Conservation (phyloP, 2,888 invertebrate species). For the Epinotia nisella region DNA sequence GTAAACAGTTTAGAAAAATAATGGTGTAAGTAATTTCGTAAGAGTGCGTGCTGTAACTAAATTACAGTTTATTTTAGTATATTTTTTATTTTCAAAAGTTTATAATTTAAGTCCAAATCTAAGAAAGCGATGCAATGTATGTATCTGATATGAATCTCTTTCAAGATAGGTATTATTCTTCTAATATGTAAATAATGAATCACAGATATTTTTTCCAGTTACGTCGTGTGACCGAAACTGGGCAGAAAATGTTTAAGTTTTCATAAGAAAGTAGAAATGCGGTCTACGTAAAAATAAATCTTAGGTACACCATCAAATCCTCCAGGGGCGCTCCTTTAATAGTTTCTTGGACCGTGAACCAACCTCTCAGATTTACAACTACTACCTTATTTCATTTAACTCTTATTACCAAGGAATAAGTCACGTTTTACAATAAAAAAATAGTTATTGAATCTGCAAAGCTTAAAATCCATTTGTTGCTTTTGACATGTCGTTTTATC, state of each 20-base stretch:
- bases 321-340: constrained; percentile 67
- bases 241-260: neutral
- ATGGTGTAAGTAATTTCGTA: too few species aligned
- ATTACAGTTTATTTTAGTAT: neutral
- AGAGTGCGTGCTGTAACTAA: neutral
- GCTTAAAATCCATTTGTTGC: constrained; percentile 64
- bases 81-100: neutral
- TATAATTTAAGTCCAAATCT: neutral
- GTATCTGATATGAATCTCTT: neutral
- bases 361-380: constrained; percentile 53
- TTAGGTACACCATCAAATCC: constrained; percentile 48
- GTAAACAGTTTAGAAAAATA: neutral
- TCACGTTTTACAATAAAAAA: constrained; percentile 1
- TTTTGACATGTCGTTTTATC: constrained; percentile 68
- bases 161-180: neutral
- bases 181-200: neutral
- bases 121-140: neutral
- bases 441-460: constrained; percentile 47
- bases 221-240: neutral
- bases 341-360: constrained; percentile 62
- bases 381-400: constrained; percentile 58
- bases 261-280: neutral
- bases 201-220: too few species aligned
- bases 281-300: constrained; percentile 29
- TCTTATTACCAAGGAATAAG: constrained; percentile 59